Evolutionary conservation across 2,113 vertebrate species (phyloP), one percentile per base, ranked within the genome.

Genomic region (Pelobates fuscus): DNA sequence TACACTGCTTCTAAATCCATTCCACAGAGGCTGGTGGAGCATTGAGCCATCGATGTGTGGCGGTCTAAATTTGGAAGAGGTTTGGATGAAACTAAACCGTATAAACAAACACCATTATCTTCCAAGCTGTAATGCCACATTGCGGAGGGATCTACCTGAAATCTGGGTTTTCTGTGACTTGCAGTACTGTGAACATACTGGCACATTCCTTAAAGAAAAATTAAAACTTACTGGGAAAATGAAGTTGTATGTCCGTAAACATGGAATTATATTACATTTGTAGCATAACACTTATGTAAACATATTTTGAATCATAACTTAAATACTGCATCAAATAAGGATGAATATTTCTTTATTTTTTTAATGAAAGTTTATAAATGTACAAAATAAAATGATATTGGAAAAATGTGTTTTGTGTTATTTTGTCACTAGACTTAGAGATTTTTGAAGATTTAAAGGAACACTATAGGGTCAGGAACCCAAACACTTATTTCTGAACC

Each of bases 101-200:
- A 81, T 89, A 2, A 84, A 91, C 43, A 88, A 79, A 70, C 84
- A 84, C 12, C 81, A 83, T 78, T 81, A 84, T 52, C 84, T 98
- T 75, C 95, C 95, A 0, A 91, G 93, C 32, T 96, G 95, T 77
- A 97, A 98, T 78, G 94, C 94, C 77, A 96, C 93, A 81, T 90
- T 98, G 79, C 95, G 92, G 80, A 89, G 94, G 81, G 89, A 89
- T 71, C 72, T 84, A 58, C 80, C 74, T 5, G 88, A 99, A 81
- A 94, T 99, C 86, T 98, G 95, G 94, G 87, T 96, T 43, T 99
- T 96, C 89, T 98, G 96, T 82, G 97, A 99, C 79, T 73, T 98
- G 26, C 77, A 88, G 5, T 88, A 88, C 80, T 92, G 91, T 41
- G 96, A 99, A 90, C 86, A 93, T 78, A 86, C 96, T 32, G 95